phyloP scores from a whole-genome alignment of 2,113 vertebrate genomes.

The Tauraco erythrolophus region DNA sequence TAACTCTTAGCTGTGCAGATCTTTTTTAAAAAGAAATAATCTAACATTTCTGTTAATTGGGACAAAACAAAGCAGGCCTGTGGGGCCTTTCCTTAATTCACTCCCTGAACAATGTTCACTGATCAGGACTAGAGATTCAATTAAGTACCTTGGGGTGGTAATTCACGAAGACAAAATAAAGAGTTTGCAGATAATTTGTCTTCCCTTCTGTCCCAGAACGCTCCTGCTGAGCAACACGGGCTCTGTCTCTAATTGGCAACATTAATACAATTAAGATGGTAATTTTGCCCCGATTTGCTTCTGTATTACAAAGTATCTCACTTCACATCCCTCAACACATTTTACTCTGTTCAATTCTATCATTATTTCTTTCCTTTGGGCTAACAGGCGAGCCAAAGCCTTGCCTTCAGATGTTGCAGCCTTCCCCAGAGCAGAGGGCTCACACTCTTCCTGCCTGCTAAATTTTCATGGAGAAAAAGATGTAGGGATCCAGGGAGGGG shows the following conservation, averaged over 20 bases:
- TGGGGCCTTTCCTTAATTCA: constrained; percentile 42
- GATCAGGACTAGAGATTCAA: constrained; percentile 47
- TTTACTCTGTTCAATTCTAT: constrained; percentile 16
- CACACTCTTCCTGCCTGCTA: neutral
- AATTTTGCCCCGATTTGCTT: constrained; percentile 49
- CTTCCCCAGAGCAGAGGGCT: neutral
- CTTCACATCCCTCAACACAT: constrained; percentile 14
- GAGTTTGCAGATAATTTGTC: constrained; percentile 56
- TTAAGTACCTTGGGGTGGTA: constrained; percentile 54
- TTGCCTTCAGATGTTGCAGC: neutral
- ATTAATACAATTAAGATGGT: constrained; percentile 67
- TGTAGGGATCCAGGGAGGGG: neutral
- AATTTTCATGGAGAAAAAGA: neutral
- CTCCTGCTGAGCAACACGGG: constrained; percentile 29
- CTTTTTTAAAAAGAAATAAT: neutral
- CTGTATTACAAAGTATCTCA: neutral
- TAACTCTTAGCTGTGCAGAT: neutral
- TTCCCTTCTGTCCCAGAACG: constrained; percentile 26
- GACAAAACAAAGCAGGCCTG: constrained; percentile 44
- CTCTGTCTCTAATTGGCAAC: constrained; percentile 47
- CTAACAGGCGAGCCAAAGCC: neutral
- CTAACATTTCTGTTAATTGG: constrained; percentile 28
- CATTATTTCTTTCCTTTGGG: constrained; percentile 51
- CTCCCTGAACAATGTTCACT: constrained; percentile 54
- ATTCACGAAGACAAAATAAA: constrained; percentile 57